These are phyloP conservation scores for Hyposoter didymator DNA, from an alignment of 2,888 invertebrate species.

Conservation along the genomic window DNA sequence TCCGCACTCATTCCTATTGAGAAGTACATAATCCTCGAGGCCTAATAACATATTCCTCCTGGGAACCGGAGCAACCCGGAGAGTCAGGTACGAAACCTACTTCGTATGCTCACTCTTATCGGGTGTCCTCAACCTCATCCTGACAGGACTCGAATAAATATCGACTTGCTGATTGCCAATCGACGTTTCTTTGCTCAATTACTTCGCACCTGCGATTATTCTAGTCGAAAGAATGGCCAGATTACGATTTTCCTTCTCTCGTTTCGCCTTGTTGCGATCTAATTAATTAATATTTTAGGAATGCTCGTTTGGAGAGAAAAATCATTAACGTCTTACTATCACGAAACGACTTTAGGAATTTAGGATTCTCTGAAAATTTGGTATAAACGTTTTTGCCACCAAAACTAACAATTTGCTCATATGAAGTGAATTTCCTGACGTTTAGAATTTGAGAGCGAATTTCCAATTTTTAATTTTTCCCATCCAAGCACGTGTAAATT, in stretches of 20 bases:
- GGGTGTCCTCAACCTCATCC: background rate
- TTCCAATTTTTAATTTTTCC: too few species aligned
- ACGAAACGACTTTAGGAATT: too few species aligned
- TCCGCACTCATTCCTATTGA: constrained; percentile 70
- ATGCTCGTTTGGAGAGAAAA: background rate
- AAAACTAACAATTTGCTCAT: too few species aligned
- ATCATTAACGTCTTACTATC: too few species aligned
- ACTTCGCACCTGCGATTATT: background rate
- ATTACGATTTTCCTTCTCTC: background rate
- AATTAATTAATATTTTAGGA: background rate
- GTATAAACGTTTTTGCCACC: too few species aligned
- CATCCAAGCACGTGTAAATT: too few species aligned
- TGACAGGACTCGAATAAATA: background rate
- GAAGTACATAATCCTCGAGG: constrained; percentile 79
- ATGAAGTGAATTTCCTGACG: too few species aligned
- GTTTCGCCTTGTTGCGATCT: background rate
- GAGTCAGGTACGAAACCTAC: constrained; percentile 56
- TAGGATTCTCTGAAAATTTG: too few species aligned
- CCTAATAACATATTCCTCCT: constrained; percentile 80
- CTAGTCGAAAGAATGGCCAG: background rate
- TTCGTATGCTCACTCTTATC: constrained; percentile 1
- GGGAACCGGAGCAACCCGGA: constrained; percentile 68
- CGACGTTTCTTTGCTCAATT: background rate
- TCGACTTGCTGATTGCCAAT: background rate
- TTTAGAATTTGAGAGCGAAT: too few species aligned